A percentile compares a stretch with the other conserved stretches of the same genome.
Evolutionary conservation across 2,888 invertebrate genomes (phyloP).

Genomic region (Acanthopleura granulata): DNA sequence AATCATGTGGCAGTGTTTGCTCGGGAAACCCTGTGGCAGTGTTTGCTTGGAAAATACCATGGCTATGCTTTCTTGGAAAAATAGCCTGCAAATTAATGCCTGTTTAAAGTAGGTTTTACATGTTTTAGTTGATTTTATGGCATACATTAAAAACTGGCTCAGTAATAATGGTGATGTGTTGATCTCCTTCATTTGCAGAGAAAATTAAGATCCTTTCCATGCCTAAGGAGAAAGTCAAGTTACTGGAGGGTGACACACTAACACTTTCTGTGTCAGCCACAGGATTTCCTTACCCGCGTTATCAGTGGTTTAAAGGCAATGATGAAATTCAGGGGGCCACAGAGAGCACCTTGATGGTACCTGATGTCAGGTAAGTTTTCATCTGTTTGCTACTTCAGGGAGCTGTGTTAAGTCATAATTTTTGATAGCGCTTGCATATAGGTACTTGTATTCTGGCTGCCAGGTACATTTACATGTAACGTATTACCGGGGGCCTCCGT

Average conservation of each 20-base stretch:
- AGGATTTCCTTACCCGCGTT: conserved; percentile 67
- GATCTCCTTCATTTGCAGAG: conserved; percentile 18
- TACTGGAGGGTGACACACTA: conserved; percentile 43
- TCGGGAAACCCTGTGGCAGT: too few species aligned
- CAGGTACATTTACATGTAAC: too few species aligned
- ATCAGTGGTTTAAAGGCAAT: conserved; percentile 60
- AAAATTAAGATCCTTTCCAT: conserved; percentile 27
- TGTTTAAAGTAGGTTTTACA: background rate
- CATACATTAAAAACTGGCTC: background rate
- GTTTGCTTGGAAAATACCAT: too few species aligned
- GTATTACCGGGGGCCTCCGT: too few species aligned
- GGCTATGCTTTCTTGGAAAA: too few species aligned
- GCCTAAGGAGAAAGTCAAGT: conserved; percentile 33
- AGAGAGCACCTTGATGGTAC: conserved; percentile 24
- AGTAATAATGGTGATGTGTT: conserved; percentile 17
- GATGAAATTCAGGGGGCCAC: conserved; percentile 26
- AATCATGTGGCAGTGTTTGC: too few species aligned
- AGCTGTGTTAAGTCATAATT: too few species aligned
- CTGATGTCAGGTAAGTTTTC: conserved; percentile 7
- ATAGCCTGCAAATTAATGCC: too few species aligned
- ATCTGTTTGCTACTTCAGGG: too few species aligned
- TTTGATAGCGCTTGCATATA: too few species aligned
- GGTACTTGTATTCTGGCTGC: too few species aligned
- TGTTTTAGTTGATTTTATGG: conserved; percentile 28
- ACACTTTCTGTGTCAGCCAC: conserved; percentile 57